Evolutionary conservation across 2,888 invertebrate genomes (phyloP).

Genomic region (Eristalinus sepulchralis): DNA sequence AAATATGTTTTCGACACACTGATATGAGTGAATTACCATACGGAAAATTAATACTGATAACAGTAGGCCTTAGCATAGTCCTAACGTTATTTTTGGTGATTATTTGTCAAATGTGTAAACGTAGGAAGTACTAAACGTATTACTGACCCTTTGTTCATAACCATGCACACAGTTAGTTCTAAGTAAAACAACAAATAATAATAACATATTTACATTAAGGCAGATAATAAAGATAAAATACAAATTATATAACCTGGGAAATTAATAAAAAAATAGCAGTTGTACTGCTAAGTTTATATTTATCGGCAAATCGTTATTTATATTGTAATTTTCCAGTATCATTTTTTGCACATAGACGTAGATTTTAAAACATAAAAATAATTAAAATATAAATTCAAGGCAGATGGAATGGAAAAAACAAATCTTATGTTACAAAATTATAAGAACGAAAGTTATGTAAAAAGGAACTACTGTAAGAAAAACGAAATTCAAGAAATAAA

Average conservation of each 20-base stretch:
- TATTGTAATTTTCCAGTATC: conserved; percentile 67
- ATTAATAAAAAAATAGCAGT: conserved; percentile 43
- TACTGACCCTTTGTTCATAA: conserved; percentile 39
- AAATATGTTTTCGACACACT: conserved; percentile 84
- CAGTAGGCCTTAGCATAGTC: conserved; percentile 77
- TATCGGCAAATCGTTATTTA: conserved; percentile 59
- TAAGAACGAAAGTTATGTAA: conserved; percentile 57
- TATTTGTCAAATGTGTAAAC: conserved; percentile 78
- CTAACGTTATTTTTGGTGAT: conserved; percentile 79
- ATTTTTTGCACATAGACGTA: conserved; percentile 68
- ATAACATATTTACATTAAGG: conserved; percentile 28
- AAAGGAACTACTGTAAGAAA: conserved; percentile 6
- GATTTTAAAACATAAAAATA: conserved; percentile 52
- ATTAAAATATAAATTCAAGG: background rate
- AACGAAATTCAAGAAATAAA: background rate
- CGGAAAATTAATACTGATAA: conserved; percentile 78
- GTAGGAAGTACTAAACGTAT: conserved; percentile 57
- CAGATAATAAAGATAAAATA: conserved; percentile 14
- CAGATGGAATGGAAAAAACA: background rate
- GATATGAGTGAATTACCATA: conserved; percentile 81
- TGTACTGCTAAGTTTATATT: conserved; percentile 50
- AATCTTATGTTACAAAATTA: conserved; percentile 20
- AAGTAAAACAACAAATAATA: conserved; percentile 58
- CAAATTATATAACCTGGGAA: conserved; percentile 30
- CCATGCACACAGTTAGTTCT: conserved; percentile 60